phyloP scores from a whole-genome alignment of 2,888 invertebrate species.

The Tigriopus californicus region DNA sequence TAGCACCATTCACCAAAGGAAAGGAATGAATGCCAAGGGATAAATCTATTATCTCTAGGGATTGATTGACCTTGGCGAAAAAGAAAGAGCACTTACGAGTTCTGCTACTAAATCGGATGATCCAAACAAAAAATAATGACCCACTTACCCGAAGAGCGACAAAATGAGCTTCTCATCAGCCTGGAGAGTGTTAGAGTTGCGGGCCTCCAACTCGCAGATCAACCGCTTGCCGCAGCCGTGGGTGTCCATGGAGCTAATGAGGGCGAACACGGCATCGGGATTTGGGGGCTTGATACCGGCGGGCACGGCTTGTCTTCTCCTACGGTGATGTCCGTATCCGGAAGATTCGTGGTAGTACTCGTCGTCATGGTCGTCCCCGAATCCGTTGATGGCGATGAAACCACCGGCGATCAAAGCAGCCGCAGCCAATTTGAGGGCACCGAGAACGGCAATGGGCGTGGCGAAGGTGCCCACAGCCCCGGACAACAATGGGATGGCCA shows the following conservation, averaged over 20 bases:
- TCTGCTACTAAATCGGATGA: no score
- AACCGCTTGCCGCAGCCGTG: constrained; percentile 19
- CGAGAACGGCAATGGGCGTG: constrained; percentile 19
- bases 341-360: not conserved
- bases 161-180: constrained; percentile 20
- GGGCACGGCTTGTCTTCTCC: constrained; percentile 9
- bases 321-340: not conserved
- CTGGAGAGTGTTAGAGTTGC: constrained; percentile 15
- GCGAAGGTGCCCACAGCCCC: constrained; percentile 18
- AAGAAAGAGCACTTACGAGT: not conserved
- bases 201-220: constrained; percentile 20
- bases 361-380: not conserved
- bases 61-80: not conserved
- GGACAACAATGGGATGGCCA: constrained; percentile 18
- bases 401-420: constrained; percentile 18
- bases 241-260: constrained; percentile 19
- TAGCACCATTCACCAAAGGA: no score
- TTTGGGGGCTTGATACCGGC: not conserved
- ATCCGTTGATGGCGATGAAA: constrained; percentile 2
- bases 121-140: no score
- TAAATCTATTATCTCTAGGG: not conserved
- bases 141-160: constrained; percentile 19
- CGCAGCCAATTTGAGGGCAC: constrained; percentile 18
- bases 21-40: not conserved
- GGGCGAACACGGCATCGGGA: constrained; percentile 19